Conservation (phyloP, 1,140 invertebrate species). For the Araneus ventricosus region DNA sequence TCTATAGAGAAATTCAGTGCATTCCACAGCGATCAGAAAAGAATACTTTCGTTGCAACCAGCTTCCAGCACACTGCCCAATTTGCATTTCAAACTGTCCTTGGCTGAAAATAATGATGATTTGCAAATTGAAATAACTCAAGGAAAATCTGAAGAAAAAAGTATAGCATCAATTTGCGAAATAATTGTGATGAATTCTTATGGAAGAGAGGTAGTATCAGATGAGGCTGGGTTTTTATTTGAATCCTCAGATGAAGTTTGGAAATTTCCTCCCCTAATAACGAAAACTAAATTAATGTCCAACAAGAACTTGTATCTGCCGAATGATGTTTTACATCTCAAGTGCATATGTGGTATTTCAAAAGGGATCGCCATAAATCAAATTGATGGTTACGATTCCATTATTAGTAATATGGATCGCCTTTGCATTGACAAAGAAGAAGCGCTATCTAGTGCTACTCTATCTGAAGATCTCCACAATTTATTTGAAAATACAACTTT, state of each 20-base stretch:
- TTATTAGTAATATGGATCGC: neutral
- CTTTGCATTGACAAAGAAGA: neutral
- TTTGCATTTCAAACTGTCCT: neutral
- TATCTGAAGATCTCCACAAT: neutral
- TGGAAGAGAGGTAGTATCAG: neutral
- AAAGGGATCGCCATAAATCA: neutral
- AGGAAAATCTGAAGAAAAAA: neutral
- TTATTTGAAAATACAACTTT: neutral
- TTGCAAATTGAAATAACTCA: neutral
- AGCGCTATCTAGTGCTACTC: no score
- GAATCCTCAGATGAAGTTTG: neutral
- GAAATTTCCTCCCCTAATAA: neutral
- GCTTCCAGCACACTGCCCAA: neutral
- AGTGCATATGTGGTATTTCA: neutral
- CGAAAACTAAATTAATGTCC: neutral
- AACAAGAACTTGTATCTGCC: neutral
- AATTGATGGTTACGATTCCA: neutral
- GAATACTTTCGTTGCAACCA: neutral
- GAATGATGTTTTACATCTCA: neutral
- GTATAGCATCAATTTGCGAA: neutral
- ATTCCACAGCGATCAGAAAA: neutral
- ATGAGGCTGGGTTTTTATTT: neutral
- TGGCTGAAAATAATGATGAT: neutral
- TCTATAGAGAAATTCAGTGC: neutral
- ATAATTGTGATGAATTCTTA: neutral